Evolutionary conservation across 2,113 vertebrate species (phyloP).

Genomic region (Chloropsis cyanopogon): DNA sequence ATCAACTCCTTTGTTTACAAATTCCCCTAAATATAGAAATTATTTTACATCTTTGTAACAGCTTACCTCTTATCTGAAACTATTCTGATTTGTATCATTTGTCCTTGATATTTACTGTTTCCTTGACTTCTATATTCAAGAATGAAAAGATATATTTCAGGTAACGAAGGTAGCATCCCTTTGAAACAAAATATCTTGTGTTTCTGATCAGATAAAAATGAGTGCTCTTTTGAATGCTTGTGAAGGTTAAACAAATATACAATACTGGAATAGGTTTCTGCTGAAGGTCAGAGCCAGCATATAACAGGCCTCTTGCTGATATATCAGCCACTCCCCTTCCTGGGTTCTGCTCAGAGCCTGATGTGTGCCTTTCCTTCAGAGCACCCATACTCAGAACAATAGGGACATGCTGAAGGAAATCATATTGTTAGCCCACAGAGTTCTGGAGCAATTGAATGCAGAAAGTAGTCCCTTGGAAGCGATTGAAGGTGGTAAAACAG

Average conservation of each 20-base stretch:
- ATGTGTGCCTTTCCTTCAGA: neutral
- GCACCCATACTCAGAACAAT: neutral
- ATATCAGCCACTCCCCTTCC: neutral
- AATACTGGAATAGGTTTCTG: neutral
- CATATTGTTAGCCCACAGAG: neutral
- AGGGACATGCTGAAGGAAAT: neutral
- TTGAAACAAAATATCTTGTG: neutral
- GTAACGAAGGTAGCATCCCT: neutral
- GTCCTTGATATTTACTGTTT: conserved; percentile 8
- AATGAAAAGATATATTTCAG: conserved; percentile 3
- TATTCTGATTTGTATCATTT: conserved; percentile 2
- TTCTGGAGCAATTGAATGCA: neutral
- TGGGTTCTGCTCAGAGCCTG: neutral
- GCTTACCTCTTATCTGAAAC: neutral
- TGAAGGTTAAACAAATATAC: neutral
- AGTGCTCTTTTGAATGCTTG: neutral
- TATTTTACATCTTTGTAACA: neutral
- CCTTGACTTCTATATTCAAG: neutral
- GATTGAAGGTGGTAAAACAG: neutral
- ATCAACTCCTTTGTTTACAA: neutral
- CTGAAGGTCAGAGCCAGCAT: neutral
- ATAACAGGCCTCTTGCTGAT: neutral
- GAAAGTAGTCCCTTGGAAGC: neutral
- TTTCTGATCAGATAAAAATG: conserved; percentile 16
- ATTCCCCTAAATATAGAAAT: neutral